Base-by-base conservation (phyloP, 1,140 invertebrate genomes). In the Leptinotarsa lineolata region DNA sequence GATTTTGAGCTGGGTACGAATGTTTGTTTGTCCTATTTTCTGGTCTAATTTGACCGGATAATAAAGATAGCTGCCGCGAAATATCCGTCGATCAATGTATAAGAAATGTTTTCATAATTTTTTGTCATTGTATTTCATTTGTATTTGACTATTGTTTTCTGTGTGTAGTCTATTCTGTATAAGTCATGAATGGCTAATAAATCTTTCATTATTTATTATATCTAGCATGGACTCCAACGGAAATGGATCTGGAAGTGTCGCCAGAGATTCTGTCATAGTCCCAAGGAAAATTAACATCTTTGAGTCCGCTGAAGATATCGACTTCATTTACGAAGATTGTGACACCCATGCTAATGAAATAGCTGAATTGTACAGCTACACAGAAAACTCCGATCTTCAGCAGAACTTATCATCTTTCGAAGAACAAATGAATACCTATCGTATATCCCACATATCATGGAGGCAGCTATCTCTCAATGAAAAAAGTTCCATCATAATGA, bases 321-420 rank as follows among this genome's bases (percentile, higher is more conserved):
- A 98, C 79, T 99, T 97, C 87, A 83, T 92, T n/a, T 99, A 99
- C 82, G 91, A 92, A 83, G 97, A 99, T 87, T 91, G 95, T 48
- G 97, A 99, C 84, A 88, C 87, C 22, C 92, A 96, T 85, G 87
- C 90, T 63, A 95, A 95, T 86, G 97, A 99, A 90, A 95, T 99
- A 78, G 92, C 96, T 46, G 97, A 99, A 86, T 85, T 98, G 1
- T 99, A 99, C 83, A 97, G 95, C 82, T 99, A 99, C 83, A 97
- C 96, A 1, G 97, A 99, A 85, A 94, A 96, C 77, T 89, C 90
- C 74, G 97, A 99, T 84, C 94, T 97, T 82, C 90, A 92, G 74
- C 86, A 91, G 63, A 98, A 98, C 87, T 90, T 95, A n/a, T 92
- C 93, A 86, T 92, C 93, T 22, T 96, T 96, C 82, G 94, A 96